A percentile compares a stretch with the other conserved stretches of the same genome.
phyloP scores from a whole-genome alignment of 2,888 invertebrate genomes.

The Diarsia mendica region DNA sequence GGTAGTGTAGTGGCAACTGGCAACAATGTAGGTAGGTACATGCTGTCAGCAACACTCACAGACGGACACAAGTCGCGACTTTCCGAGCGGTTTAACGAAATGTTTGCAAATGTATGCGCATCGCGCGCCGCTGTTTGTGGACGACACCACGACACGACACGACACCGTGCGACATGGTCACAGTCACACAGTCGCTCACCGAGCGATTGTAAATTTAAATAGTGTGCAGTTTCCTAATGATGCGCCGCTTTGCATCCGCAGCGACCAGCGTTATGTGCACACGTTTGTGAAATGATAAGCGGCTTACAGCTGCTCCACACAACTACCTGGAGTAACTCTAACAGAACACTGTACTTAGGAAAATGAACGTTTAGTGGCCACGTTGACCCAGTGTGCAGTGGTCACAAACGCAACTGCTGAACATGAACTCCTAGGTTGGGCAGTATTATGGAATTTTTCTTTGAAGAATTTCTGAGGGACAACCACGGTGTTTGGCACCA shows the following conservation, averaged over 20 bases:
- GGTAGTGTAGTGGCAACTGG: background rate
- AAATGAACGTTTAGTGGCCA: background rate
- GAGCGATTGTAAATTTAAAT: conserved; percentile 6
- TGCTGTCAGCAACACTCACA: background rate
- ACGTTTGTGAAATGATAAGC: background rate
- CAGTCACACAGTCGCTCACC: background rate
- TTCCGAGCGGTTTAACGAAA: background rate
- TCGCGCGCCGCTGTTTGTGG: background rate
- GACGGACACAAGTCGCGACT: background rate
- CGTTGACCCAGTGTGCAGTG: background rate
- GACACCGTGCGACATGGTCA: background rate
- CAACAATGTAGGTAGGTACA: background rate
- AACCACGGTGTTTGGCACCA: no score
- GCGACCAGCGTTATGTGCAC: conserved; percentile 1
- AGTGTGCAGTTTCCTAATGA: conserved; percentile 1
- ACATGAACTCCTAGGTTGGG: background rate
- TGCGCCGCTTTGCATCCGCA: background rate
- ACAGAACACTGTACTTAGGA: background rate
- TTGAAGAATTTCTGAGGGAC: background rate
- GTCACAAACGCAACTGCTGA: no score
- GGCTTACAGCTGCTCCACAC: background rate
- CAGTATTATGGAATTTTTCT: background rate
- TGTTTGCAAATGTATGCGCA: conserved; percentile 6
- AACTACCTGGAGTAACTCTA: background rate
- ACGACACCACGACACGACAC: background rate